A percentile compares a stretch with the other conserved stretches of the same genome.
These are phyloP conservation scores for Ciconia boyciana DNA, from an alignment of 2,113 vertebrate genomes.

Conservation along the genomic window DNA sequence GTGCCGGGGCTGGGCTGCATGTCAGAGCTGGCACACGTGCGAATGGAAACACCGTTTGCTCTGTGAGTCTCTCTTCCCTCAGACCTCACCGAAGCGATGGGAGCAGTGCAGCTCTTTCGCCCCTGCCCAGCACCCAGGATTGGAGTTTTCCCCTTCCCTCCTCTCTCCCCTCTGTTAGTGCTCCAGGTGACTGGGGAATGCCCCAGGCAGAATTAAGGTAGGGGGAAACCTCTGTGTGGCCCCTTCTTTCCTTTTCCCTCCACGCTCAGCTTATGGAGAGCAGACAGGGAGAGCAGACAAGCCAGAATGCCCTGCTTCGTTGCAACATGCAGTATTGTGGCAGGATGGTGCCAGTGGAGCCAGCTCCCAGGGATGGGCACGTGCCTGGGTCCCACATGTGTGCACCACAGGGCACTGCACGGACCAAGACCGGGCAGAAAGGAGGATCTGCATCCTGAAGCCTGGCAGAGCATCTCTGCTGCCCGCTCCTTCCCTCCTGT, in stretches of 20 bases:
- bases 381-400: not conserved
- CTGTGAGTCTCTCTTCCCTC: not conserved
- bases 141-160: not conserved
- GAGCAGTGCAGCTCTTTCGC: not conserved
- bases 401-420: rapidly evolving
- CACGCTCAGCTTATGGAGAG: rapidly evolving
- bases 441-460: not conserved
- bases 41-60: not conserved
- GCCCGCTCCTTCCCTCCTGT: not conserved
- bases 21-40: not conserved
- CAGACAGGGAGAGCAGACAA: not conserved
- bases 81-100: rapidly evolving
- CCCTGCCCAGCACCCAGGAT: not conserved
- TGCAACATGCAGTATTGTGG: rapidly evolving
- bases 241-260: not conserved
- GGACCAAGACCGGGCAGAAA: not conserved
- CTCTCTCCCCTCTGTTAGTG: not conserved
- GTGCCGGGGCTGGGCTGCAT: not conserved
- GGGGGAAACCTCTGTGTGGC: not conserved
- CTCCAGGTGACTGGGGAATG: not conserved
- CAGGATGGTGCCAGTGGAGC: not conserved
- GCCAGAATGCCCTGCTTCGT: not conserved
- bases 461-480: not conserved
- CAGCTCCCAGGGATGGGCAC: not conserved
- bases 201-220: not conserved